A percentile compares a stretch with the other conserved stretches of the same genome.
Evolutionary conservation across 1,140 invertebrate species (phyloP).

Genomic region (Drosophila subpulchrella): DNA sequence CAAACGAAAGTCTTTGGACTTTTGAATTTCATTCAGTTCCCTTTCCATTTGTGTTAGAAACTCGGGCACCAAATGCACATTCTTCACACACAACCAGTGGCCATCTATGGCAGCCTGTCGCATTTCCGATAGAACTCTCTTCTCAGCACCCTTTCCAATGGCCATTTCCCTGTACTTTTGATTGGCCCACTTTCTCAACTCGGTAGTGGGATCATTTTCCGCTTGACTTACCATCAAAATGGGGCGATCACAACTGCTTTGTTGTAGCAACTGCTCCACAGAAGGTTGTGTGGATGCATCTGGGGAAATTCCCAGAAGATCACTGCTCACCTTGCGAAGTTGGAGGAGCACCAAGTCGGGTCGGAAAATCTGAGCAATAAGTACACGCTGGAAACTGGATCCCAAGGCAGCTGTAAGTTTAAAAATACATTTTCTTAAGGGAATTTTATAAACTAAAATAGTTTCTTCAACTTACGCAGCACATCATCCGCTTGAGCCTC

Average conservation of each 20-base stretch:
- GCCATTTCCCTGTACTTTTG: constrained; percentile 86
- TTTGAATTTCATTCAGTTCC: constrained; percentile 87
- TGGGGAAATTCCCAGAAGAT: constrained; percentile 87
- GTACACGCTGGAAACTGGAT: constrained; percentile 92
- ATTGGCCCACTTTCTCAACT: constrained; percentile 86
- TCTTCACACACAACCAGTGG: constrained; percentile 88
- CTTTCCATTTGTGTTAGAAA: constrained; percentile 92
- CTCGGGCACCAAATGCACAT: constrained; percentile 93
- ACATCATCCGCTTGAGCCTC: constrained; percentile 68
- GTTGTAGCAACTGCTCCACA: constrained; percentile 74
- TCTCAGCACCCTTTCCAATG: constrained; percentile 75
- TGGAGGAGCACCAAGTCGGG: constrained; percentile 92
- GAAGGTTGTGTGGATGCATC: constrained; percentile 68
- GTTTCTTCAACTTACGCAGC: constrained; percentile 52
- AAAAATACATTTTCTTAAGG: neutral
- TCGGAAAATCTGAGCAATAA: constrained; percentile 92
- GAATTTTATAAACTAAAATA: neutral
- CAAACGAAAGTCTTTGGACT: constrained; percentile 89
- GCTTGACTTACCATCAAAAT: constrained; percentile 91
- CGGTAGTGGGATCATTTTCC: constrained; percentile 93
- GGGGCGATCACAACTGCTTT: constrained; percentile 86
- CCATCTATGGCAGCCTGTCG: constrained; percentile 64
- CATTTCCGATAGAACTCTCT: constrained; percentile 47
- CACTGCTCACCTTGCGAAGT: constrained; percentile 89
- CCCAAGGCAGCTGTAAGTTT: constrained; percentile 53